phyloP scores from a whole-genome alignment of 2,113 vertebrate species.

The Zapornia atra region DNA sequence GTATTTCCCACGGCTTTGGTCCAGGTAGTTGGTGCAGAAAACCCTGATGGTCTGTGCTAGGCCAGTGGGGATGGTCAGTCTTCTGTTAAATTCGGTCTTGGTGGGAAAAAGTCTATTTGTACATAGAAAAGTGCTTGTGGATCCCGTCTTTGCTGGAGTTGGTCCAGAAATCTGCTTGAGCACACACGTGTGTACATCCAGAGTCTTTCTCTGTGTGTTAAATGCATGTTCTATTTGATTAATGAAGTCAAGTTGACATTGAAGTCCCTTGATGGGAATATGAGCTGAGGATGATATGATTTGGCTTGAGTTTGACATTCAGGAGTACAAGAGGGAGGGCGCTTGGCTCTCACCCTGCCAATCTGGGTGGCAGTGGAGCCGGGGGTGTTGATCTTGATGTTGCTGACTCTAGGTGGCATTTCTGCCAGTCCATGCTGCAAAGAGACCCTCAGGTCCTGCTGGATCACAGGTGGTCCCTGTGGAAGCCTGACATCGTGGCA shows the following conservation, averaged over 20 bases:
- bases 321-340: neutral
- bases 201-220: accelerated
- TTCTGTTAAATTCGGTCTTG: accelerated
- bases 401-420: neutral
- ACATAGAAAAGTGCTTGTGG: neutral
- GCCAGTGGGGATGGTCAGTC: neutral
- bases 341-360: neutral
- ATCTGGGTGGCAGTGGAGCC: neutral
- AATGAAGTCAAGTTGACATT: neutral
- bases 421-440: neutral
- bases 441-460: neutral
- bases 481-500: accelerated
- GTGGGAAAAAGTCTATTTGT: neutral
- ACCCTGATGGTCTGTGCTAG: accelerated
- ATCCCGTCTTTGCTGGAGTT: neutral
- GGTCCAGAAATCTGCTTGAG: neutral
- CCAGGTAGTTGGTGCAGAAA: accelerated
- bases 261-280: neutral
- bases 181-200: accelerated
- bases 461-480: neutral
- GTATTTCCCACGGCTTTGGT: accelerated
- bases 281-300: neutral
- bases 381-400: neutral
- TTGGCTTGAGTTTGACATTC: neutral
- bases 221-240: accelerated